Conservation (phyloP, 2,113 vertebrate species). For the Etia nguti region DNA sequence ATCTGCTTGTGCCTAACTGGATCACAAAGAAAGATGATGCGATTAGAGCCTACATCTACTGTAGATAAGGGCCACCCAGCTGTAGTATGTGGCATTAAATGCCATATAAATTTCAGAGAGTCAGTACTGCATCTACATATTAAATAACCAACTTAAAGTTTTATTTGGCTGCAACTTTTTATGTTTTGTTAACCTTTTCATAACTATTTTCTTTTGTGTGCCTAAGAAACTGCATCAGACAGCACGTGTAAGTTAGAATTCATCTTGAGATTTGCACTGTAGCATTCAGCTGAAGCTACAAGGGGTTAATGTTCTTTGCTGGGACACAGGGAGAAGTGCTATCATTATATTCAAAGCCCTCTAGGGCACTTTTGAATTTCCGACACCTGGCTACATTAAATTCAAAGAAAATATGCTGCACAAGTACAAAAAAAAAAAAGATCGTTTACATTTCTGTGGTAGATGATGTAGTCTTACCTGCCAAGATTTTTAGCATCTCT, state of each 20-base stretch:
- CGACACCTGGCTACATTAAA: slow-evolving; percentile 14
- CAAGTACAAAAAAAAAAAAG: neutral
- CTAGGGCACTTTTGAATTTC: neutral
- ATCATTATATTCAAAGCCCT: slow-evolving; percentile 25
- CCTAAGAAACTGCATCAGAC: neutral
- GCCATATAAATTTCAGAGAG: neutral
- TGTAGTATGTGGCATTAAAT: neutral
- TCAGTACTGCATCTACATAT: neutral
- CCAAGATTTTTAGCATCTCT: neutral
- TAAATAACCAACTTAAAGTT: neutral
- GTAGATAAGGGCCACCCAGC: slow-evolving; percentile 21
- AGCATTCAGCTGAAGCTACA: neutral
- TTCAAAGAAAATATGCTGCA: slow-evolving; percentile 3
- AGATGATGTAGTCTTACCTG: neutral
- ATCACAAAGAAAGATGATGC: slow-evolving; percentile 30
- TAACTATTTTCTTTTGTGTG: rapidly evolving
- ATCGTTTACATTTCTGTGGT: neutral
- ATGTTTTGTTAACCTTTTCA: neutral
- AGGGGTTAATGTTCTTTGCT: slow-evolving; percentile 3
- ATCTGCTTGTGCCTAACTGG: slow-evolving; percentile 30
- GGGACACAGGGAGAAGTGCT: neutral
- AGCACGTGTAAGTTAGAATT: neutral
- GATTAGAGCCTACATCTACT: slow-evolving; percentile 33
- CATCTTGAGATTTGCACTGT: neutral
- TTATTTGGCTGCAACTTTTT: neutral